A percentile compares a stretch with the other conserved stretches of the same genome.
Evolutionary conservation across 2,113 vertebrate genomes (phyloP).

Genomic region (Istiophorus platypterus): DNA sequence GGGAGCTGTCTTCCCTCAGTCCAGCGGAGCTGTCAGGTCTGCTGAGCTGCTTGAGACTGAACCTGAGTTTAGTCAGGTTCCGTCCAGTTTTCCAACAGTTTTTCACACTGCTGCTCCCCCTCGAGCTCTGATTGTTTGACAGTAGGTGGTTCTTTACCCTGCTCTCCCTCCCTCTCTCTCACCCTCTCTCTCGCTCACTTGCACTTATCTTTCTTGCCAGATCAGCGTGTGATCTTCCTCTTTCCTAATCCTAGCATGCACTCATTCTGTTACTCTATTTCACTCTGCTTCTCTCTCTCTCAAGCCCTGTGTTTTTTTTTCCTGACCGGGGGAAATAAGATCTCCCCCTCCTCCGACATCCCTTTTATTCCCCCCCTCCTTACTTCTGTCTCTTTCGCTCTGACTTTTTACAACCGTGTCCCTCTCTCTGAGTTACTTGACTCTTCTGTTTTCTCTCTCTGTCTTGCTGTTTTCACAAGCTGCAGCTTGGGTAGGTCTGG

Average conservation of each 20-base stretch:
- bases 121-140: slow-evolving; percentile 28
- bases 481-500: slow-evolving; percentile 43
- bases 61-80: slow-evolving; percentile 10
- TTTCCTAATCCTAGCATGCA: slow-evolving; percentile 57
- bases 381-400: slow-evolving; percentile 16
- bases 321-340: slow-evolving; percentile 56
- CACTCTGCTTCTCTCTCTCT: slow-evolving; percentile 37
- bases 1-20: slow-evolving; percentile 10
- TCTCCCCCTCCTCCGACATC: slow-evolving; percentile 26
- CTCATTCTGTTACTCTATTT: slow-evolving; percentile 38
- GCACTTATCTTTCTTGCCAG: slow-evolving; percentile 61
- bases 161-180: slow-evolving; percentile 36
- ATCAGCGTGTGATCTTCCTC: slow-evolving; percentile 54
- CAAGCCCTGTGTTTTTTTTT: slow-evolving; percentile 9
- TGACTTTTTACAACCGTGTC: slow-evolving; percentile 21
- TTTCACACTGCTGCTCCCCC: slow-evolving; percentile 38
- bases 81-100: slow-evolving; percentile 18
- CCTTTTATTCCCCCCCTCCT: not conserved
- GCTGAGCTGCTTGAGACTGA: slow-evolving; percentile 5
- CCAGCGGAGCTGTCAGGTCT: not conserved
- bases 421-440: slow-evolving; percentile 43
- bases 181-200: slow-evolving; percentile 38
- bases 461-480: slow-evolving; percentile 33
- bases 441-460: slow-evolving; percentile 24
- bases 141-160: slow-evolving; percentile 45